These are phyloP conservation scores for Corythoichthys haematopterus DNA, from an alignment of 2,113 vertebrate species.

Conservation along the genomic window DNA sequence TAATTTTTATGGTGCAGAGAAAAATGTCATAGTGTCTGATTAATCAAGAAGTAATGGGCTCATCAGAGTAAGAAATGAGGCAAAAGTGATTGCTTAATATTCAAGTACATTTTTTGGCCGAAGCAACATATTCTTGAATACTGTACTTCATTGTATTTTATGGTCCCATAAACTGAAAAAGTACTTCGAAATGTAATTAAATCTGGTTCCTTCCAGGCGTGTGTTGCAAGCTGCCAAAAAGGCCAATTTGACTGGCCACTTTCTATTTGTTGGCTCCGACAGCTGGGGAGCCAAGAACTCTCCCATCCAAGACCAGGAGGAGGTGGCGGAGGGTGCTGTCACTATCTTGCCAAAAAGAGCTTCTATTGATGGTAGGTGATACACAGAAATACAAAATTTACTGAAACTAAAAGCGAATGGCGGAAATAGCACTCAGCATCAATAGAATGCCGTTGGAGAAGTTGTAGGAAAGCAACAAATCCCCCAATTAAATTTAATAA, in stretches of 20 bases:
- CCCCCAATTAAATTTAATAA: slow-evolving; percentile 19
- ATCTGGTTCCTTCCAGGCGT: slow-evolving; percentile 62
- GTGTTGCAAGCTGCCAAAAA: slow-evolving; percentile 77
- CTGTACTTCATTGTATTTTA: background rate
- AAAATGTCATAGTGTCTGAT: background rate
- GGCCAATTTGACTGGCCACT: slow-evolving; percentile 83
- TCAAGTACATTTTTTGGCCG: background rate
- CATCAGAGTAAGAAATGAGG: background rate
- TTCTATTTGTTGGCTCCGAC: slow-evolving; percentile 73
- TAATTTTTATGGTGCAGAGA: background rate
- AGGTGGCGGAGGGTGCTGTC: slow-evolving; percentile 71
- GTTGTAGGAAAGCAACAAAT: slow-evolving; percentile 18
- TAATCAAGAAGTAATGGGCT: no score
- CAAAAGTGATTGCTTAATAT: background rate
- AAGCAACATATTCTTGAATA: background rate
- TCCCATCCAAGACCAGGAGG: slow-evolving; percentile 69
- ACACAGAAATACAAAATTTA: slow-evolving; percentile 8
- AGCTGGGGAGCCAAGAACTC: slow-evolving; percentile 74
- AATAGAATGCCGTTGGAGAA: slow-evolving; percentile 25
- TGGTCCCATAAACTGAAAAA: background rate
- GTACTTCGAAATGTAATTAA: background rate
- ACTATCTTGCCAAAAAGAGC: slow-evolving; percentile 73
- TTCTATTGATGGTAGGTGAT: slow-evolving; percentile 73
- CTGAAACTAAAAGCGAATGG: background rate
- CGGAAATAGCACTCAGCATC: background rate